A percentile compares a stretch with the other conserved stretches of the same genome.
Conservation (phyloP, 2,888 invertebrate genomes). For the Mechanitis mazaeus region DNA sequence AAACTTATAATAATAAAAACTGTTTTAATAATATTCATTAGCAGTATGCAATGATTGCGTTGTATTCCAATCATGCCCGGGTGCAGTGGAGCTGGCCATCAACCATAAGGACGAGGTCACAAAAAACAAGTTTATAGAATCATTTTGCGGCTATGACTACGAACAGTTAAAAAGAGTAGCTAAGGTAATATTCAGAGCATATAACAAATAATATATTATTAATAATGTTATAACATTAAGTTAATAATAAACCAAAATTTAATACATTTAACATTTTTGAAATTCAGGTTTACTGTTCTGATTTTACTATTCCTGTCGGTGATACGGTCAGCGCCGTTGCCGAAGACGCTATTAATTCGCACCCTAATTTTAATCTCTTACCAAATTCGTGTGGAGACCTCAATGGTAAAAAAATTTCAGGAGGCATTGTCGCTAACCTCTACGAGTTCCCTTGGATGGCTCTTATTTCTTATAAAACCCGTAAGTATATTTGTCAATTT, state of each 20-base stretch:
- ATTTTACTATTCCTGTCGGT: not conserved
- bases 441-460: slow-evolving; percentile 82
- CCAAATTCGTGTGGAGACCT: slow-evolving; percentile 44
- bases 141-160: slow-evolving; percentile 9
- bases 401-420: slow-evolving; percentile 21
- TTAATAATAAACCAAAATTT: too few species aligned
- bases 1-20: too few species aligned
- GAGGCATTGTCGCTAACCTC: slow-evolving; percentile 68
- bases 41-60: slow-evolving; percentile 13
- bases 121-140: not conserved
- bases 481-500: slow-evolving; percentile 20
- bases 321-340: not conserved
- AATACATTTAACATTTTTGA: not conserved
- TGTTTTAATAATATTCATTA: not conserved
- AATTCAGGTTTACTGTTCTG: not conserved
- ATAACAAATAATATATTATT: too few species aligned
- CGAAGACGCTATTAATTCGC: slow-evolving; percentile 28
- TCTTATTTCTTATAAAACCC: slow-evolving; percentile 66
- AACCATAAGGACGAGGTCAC: not conserved
- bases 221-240: too few species aligned
- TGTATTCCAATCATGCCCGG: slow-evolving; percentile 4
- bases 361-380: slow-evolving; percentile 33
- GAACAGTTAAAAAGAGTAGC: not conserved
- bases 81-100: not conserved
- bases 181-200: not conserved